phyloP scores from a whole-genome alignment of 2,797 vertebrate species.

The Syngnathus acus region DNA sequence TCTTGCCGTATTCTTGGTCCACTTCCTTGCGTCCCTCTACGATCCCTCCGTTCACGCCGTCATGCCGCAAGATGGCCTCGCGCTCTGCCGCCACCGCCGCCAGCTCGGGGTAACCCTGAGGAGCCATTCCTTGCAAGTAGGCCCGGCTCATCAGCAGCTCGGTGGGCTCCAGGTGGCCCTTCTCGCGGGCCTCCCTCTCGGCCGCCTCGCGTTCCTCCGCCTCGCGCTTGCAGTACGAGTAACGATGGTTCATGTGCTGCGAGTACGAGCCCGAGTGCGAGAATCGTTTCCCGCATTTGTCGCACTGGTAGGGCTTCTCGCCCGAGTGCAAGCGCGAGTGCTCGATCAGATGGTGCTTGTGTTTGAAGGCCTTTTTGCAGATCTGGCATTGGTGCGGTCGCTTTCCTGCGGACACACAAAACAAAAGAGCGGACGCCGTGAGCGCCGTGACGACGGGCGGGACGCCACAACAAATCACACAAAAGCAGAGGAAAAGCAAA shows the following conservation, averaged over 20 bases:
- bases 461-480: conserved; percentile 45
- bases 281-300: conserved; percentile 97
- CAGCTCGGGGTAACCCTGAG: conserved; percentile 91
- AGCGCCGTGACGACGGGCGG: conserved; percentile 8
- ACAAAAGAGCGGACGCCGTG: conserved; percentile 26
- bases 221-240: conserved; percentile 98
- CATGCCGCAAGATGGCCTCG: conserved; percentile 73
- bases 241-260: conserved; percentile 99
- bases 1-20: conserved; percentile 86
- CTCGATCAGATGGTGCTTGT: conserved; percentile 99
- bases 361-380: conserved; percentile 99
- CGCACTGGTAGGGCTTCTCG: conserved; percentile 97
- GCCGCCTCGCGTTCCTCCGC: conserved; percentile 95
- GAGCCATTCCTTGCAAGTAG: conserved; percentile 92
- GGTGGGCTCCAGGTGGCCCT: conserved; percentile 91
- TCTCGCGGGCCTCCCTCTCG: conserved; percentile 88
- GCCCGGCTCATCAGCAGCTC: conserved; percentile 98
- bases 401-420: conserved; percentile 83
- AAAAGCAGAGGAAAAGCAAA: conserved; percentile 38
- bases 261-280: conserved; percentile 98
- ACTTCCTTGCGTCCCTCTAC: conserved; percentile 89
- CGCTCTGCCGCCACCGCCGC: conserved; percentile 91
- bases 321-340: conserved; percentile 96
- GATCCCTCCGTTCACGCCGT: conserved; percentile 77
- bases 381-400: conserved; percentile 98